Evolutionary conservation across 1,140 invertebrate genomes (phyloP).

Genomic region (Helicoverpa armigera): DNA sequence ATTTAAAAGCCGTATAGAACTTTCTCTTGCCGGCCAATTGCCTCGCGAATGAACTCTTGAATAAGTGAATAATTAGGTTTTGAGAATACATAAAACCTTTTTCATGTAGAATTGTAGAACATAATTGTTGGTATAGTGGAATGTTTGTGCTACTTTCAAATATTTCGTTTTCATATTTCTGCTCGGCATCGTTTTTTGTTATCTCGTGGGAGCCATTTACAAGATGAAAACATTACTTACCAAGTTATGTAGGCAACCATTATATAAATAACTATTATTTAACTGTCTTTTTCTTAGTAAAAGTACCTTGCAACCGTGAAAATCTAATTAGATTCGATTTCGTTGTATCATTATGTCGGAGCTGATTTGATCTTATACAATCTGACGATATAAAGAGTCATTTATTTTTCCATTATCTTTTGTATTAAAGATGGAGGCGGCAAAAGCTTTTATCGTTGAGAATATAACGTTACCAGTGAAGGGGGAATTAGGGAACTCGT

Average conservation of each 20-base stretch:
- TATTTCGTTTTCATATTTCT: neutral
- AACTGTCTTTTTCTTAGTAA: slow-evolving; percentile 5
- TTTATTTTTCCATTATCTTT: slow-evolving; percentile 42
- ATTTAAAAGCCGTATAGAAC: slow-evolving; percentile 25
- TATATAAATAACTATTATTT: slow-evolving; percentile 29
- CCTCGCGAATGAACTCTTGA: neutral
- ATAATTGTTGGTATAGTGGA: too few species aligned
- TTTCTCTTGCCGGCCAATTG: slow-evolving; percentile 15
- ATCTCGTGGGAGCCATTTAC: neutral
- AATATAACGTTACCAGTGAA: slow-evolving; percentile 23
- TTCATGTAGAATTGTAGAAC: neutral
- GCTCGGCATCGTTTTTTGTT: neutral
- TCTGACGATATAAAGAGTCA: slow-evolving; percentile 29
- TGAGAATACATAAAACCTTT: neutral
- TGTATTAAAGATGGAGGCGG: slow-evolving; percentile 27
- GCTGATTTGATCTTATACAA: slow-evolving; percentile 19
- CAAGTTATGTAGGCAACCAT: neutral
- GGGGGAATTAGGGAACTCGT: slow-evolving; percentile 19
- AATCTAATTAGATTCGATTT: slow-evolving; percentile 39
- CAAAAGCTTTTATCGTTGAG: slow-evolving; percentile 37
- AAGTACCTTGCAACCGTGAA: slow-evolving; percentile 25
- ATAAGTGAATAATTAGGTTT: neutral
- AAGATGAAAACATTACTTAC: neutral
- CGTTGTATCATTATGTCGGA: slow-evolving; percentile 21
- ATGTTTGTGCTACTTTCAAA: too few species aligned